Conservation (phyloP, 2,888 invertebrate species). For the Gandaritis pyraliata region DNA sequence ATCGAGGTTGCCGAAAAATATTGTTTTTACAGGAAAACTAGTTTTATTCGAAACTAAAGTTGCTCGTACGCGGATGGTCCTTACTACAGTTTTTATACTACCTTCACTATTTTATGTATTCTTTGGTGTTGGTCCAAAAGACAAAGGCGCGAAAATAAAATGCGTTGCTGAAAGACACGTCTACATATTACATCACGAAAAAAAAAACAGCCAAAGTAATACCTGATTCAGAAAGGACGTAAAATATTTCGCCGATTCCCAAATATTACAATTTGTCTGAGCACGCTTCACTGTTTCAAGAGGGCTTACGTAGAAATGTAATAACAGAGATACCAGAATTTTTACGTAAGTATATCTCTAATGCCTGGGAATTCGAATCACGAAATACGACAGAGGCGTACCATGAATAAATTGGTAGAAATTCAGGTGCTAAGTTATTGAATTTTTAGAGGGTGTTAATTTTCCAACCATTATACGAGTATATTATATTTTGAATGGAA, state of each 20-base stretch:
- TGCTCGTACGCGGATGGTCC: too few relatives aligned
- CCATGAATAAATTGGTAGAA: conserved; percentile 11
- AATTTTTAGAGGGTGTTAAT: not conserved
- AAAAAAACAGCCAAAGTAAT: not conserved
- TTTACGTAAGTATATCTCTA: conserved; percentile 44
- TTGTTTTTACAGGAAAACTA: too few relatives aligned
- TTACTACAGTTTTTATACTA: too few relatives aligned
- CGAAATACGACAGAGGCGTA: conserved; percentile 46
- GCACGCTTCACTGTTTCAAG: conserved; percentile 51
- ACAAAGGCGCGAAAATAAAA: too few relatives aligned
- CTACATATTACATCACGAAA: too few relatives aligned
- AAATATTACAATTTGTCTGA: conserved; percentile 62
- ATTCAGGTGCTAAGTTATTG: conserved; percentile 6
- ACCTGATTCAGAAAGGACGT: not conserved
- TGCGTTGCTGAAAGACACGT: too few relatives aligned
- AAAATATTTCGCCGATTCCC: conserved; percentile 46
- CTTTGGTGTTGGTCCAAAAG: too few relatives aligned
- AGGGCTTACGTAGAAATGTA: conserved; percentile 63
- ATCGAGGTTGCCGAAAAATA: too few relatives aligned
- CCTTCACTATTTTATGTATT: too few relatives aligned
- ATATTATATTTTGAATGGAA: too few relatives aligned
- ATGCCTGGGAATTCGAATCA: conserved; percentile 57
- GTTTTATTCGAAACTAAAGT: too few relatives aligned
- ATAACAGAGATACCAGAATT: conserved; percentile 67
- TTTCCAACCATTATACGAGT: not conserved